Conservation (phyloP, 1,140 invertebrate species). For the Leptinotarsa defecta region DNA sequence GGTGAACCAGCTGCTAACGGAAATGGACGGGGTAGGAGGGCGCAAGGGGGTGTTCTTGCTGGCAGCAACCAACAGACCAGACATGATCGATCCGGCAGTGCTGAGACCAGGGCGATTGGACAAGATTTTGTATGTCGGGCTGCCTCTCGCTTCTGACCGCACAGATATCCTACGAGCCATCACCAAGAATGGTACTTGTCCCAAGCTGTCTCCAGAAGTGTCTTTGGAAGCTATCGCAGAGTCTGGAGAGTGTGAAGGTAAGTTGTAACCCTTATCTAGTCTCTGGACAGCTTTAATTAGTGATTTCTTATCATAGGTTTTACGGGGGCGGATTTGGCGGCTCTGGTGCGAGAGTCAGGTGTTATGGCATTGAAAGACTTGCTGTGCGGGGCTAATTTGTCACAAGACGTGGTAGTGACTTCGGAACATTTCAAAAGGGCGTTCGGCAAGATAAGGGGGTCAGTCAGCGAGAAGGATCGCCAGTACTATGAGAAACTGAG, state of each 20-base stretch:
- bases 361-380: conserved; percentile 75
- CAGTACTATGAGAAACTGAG: conserved; percentile 54
- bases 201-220: conserved; percentile 76
- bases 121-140: conserved; percentile 91
- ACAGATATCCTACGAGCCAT: conserved; percentile 87
- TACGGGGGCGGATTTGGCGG: conserved; percentile 91
- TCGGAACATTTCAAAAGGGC: conserved; percentile 64
- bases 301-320: conserved; percentile 60
- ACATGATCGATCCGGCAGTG: conserved; percentile 96
- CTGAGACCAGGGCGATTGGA: conserved; percentile 92
- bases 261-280: background rate
- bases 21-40: conserved; percentile 96
- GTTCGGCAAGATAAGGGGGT: conserved; percentile 77
- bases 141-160: conserved; percentile 81
- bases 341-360: conserved; percentile 82
- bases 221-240: conserved; percentile 70
- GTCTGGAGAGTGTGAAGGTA: conserved; percentile 68
- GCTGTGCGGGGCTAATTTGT: conserved; percentile 46
- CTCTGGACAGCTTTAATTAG: too few relatives aligned
- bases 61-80: conserved; percentile 95
- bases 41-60: conserved; percentile 91
- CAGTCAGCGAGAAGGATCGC: conserved; percentile 69
- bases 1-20: conserved; percentile 96
- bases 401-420: conserved; percentile 52
- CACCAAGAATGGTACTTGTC: conserved; percentile 83